Evolutionary conservation across 2,113 vertebrate species (phyloP).

Genomic region (Marmota flaviventris): DNA sequence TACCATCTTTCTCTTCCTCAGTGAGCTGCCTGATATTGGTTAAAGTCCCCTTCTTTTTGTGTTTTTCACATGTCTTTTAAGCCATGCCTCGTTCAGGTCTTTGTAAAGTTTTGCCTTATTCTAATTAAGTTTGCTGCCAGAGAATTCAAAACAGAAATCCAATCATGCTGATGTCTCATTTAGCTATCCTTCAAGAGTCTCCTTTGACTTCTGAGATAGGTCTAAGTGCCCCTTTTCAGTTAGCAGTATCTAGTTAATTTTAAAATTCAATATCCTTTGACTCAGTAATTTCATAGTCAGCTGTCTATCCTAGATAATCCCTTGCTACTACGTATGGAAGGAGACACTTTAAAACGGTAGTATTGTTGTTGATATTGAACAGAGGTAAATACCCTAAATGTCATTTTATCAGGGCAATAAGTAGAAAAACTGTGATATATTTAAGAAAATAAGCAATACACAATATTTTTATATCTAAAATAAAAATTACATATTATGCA

Average conservation of each 20-base stretch:
- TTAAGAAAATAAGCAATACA: neutral
- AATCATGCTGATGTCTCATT: neutral
- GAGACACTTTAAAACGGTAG: neutral
- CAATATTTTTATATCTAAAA: conserved; percentile 17
- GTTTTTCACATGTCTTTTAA: neutral
- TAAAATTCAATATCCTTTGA: neutral
- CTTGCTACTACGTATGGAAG: neutral
- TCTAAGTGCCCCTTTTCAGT: neutral
- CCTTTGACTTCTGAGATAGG: neutral
- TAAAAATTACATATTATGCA: neutral
- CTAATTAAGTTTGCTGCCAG: neutral
- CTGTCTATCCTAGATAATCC: neutral
- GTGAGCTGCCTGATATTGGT: too few species aligned
- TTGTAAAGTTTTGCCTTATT: neutral
- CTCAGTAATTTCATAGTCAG: neutral
- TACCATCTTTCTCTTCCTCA: neutral
- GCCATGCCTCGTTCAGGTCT: neutral
- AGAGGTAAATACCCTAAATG: neutral
- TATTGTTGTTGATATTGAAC: neutral
- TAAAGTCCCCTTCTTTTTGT: neutral
- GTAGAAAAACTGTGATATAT: neutral
- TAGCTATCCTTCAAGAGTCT: neutral
- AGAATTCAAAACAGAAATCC: neutral
- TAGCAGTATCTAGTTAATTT: neutral
- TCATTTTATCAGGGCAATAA: neutral